A percentile compares a stretch with the other conserved stretches of the same genome.
These are phyloP conservation scores for Apodemus speciosus DNA, from an alignment of 2,113 vertebrate genomes.

Conservation along the genomic window DNA sequence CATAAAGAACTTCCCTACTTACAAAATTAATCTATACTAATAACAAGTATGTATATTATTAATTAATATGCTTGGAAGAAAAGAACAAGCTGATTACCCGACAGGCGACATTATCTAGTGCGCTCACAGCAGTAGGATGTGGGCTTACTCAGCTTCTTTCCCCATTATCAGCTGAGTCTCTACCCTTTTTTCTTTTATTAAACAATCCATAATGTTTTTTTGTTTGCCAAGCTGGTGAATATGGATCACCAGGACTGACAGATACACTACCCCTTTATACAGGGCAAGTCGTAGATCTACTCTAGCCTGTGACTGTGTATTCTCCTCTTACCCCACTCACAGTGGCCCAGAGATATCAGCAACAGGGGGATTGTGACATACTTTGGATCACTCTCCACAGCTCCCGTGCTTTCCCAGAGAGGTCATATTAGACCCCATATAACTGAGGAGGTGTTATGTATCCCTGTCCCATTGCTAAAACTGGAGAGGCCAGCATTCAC, in stretches of 20 bases:
- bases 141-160: background rate
- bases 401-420: background rate
- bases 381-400: background rate
- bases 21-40: background rate
- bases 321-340: background rate
- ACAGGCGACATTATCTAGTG: background rate
- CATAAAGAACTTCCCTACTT: background rate
- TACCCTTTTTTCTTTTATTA: background rate
- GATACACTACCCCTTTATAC: background rate
- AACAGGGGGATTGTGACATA: rapidly evolving
- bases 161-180: background rate
- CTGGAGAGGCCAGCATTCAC: background rate
- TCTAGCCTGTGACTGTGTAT: background rate
- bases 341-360: background rate
- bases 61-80: background rate
- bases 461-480: background rate
- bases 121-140: background rate
- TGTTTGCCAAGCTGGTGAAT: background rate
- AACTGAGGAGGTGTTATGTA: background rate
- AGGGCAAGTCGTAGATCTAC: background rate
- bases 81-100: background rate
- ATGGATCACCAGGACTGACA: background rate
- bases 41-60: background rate
- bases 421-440: rapidly evolving
- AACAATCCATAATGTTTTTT: background rate